These are phyloP conservation scores for Phrynocephalus guinanensis DNA, from an alignment of 2,797 vertebrate species.

Conservation along the genomic window DNA sequence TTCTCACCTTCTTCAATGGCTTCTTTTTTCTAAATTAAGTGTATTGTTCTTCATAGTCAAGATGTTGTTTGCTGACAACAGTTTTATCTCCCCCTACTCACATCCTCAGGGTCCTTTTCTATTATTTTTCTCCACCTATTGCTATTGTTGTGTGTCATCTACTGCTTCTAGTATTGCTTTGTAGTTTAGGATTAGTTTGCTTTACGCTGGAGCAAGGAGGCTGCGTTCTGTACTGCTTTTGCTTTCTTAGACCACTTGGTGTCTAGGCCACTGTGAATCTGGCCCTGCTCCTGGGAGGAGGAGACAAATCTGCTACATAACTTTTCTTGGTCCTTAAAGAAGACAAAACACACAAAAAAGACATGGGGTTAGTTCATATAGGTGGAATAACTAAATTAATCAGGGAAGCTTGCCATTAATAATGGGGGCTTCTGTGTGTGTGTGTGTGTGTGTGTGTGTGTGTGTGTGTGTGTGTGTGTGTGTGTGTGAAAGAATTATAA, in stretches of 20 bases:
- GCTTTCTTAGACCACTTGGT: conserved; percentile 57
- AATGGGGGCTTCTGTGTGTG: conserved; percentile 27
- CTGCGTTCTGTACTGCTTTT: conserved; percentile 51
- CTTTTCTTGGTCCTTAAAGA: conserved; percentile 67
- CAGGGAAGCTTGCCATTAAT: conserved; percentile 62
- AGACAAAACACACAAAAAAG: conserved; percentile 64
- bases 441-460: no score
- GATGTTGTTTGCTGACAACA: conserved; percentile 29
- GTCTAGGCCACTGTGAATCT: conserved; percentile 73
- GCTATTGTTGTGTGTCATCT: conserved; percentile 63
- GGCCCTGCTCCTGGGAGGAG: conserved; percentile 72
- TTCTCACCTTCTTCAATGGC: conserved; percentile 32
- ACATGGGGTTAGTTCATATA: conserved; percentile 72
- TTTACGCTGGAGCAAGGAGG: conserved; percentile 59
- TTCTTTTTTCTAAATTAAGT: background rate
- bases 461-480: no score
- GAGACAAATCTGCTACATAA: conserved; percentile 82
- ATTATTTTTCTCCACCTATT: conserved; percentile 55
- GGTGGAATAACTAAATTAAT: conserved; percentile 66
- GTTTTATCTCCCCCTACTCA: conserved; percentile 33
- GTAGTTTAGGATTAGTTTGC: conserved; percentile 53
- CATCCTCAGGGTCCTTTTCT: conserved; percentile 44
- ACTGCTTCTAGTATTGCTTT: conserved; percentile 66
- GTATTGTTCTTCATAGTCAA: conserved; percentile 33
- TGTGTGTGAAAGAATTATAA: conserved; percentile 53